These are phyloP conservation scores for Crypturellus undulatus DNA, from an alignment of 2,113 vertebrate genomes.

Conservation along the genomic window DNA sequence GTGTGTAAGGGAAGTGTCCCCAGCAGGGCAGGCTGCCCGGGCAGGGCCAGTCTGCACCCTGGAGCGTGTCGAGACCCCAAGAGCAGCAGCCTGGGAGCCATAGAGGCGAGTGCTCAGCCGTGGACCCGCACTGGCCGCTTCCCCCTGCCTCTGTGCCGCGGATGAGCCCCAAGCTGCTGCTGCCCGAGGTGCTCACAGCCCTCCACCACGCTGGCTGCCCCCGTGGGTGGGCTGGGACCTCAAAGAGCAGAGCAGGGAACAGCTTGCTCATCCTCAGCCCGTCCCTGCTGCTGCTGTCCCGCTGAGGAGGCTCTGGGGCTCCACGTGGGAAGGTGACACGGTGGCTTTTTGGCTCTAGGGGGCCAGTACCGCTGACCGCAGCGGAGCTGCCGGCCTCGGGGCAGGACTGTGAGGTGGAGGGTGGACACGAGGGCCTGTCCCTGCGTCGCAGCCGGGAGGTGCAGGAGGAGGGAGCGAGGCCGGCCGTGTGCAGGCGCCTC, in stretches of 20 bases:
- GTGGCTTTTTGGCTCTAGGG: not conserved
- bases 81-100: not conserved
- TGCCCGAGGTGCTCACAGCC: not conserved
- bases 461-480: accelerated
- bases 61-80: no score
- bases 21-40: not conserved
- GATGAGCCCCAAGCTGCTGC: not conserved
- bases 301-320: accelerated
- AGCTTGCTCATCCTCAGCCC: accelerated
- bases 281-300: not conserved
- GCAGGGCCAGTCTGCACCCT: accelerated
- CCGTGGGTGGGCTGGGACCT: accelerated
- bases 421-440: accelerated
- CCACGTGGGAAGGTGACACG: accelerated
- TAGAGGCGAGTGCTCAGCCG: not conserved
- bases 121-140: accelerated
- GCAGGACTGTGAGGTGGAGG: not conserved
- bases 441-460: not conserved
- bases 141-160: accelerated
- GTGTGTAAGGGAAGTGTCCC: accelerated
- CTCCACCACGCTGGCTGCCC: accelerated
- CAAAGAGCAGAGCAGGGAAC: accelerated
- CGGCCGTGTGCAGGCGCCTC: accelerated
- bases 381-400: not conserved
- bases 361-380: accelerated